phyloP scores from a whole-genome alignment of 2,113 vertebrate genomes.

The Heterochromis multidens region DNA sequence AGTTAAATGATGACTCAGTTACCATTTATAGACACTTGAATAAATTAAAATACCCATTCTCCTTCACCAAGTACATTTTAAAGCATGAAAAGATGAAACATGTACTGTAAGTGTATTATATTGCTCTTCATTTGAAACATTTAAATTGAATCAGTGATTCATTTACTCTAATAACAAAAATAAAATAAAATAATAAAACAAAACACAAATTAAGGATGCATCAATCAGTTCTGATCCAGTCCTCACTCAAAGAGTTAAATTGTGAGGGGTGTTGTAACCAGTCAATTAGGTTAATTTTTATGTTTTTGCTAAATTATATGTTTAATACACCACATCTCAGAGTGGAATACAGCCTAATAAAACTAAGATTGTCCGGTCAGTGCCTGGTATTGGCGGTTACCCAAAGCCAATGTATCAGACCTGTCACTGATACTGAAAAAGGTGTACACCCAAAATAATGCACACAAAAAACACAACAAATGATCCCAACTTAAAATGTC shows the following conservation, averaged over 20 bases:
- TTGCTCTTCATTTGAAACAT: not conserved
- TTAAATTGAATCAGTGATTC: not conserved
- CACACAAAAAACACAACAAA: not conserved
- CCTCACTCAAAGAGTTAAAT: not conserved
- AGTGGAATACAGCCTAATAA: fast-evolving
- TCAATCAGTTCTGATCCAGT: not conserved
- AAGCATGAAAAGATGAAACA: not conserved
- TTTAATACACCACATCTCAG: not conserved
- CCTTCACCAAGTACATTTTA: not conserved
- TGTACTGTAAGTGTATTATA: not conserved
- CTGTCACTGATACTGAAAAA: fast-evolving
- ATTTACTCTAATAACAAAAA: not conserved
- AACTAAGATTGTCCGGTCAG: not conserved
- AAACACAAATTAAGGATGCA: not conserved
- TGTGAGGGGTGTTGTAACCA: not conserved
- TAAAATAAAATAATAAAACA: not conserved
- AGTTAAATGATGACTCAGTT: not conserved
- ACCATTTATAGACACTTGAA: not conserved
- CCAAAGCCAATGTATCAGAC: not conserved
- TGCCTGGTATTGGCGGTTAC: fast-evolving
- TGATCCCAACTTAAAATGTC: not conserved
- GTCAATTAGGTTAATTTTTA: not conserved
- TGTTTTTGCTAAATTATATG: not conserved
- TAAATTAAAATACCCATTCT: not conserved
- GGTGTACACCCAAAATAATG: not conserved